These are phyloP conservation scores for Buteo buteo DNA, from an alignment of 2,113 vertebrate species.

Conservation along the genomic window DNA sequence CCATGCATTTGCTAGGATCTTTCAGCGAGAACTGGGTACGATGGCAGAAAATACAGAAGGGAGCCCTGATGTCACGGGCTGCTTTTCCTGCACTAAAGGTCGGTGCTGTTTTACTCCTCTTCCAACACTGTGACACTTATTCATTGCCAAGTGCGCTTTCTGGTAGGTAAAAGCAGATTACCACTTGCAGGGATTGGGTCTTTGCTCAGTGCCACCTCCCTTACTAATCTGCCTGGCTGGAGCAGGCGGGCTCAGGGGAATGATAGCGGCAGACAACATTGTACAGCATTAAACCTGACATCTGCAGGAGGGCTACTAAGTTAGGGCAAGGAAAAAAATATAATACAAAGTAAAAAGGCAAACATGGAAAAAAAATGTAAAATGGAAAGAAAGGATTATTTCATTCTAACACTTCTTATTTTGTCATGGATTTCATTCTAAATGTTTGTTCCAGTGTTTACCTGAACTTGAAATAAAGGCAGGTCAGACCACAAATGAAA, in stretches of 20 bases:
- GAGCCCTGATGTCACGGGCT: conserved; percentile 36
- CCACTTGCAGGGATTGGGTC: not conserved
- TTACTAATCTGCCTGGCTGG: not conserved
- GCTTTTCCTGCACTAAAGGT: conserved; percentile 45
- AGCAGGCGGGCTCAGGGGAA: not conserved
- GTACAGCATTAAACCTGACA: not conserved
- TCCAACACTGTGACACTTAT: not conserved
- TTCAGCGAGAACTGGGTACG: conserved; percentile 62
- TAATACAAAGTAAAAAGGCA: not conserved
- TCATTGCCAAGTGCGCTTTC: not conserved
- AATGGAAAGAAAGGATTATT: not conserved
- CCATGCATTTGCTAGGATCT: conserved; percentile 61
- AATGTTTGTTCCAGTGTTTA: not conserved
- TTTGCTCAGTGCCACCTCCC: not conserved
- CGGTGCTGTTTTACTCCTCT: conserved; percentile 26
- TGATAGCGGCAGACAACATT: not conserved
- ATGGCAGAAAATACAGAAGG: conserved; percentile 68
- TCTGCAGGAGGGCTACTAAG: not conserved
- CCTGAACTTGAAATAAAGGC: not conserved
- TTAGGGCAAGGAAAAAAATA: not conserved
- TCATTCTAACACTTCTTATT: not conserved
- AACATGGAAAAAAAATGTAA: not conserved
- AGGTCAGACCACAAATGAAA: not conserved
- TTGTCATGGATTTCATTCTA: not conserved
- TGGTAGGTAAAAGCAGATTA: conserved; percentile 6